Evolutionary conservation across 2,113 vertebrate species (phyloP).

Genomic region (Pangasianodon hypophthalmus): DNA sequence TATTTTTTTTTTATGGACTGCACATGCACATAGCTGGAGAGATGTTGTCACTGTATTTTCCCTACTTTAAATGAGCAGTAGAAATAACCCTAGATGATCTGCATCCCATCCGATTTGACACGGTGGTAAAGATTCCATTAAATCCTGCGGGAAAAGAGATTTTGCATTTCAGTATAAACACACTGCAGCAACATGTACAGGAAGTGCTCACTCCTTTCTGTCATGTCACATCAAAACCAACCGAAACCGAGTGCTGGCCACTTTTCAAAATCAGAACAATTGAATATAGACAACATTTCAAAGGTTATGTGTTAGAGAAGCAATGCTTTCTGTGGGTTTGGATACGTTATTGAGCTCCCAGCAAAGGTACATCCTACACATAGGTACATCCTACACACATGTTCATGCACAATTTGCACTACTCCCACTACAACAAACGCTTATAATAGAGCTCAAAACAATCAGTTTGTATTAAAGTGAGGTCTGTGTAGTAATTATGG

Average conservation of each 20-base stretch:
- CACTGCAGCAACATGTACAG: neutral
- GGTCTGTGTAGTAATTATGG: neutral
- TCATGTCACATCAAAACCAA: neutral
- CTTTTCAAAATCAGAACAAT: neutral
- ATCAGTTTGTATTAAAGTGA: neutral
- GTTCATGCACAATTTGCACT: neutral
- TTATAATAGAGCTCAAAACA: neutral
- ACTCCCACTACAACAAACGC: neutral
- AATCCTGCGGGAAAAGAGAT: neutral
- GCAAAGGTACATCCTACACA: neutral
- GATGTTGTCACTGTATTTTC: neutral
- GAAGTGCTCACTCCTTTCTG: neutral
- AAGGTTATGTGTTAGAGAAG: neutral
- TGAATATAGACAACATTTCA: neutral
- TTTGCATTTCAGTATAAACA: neutral
- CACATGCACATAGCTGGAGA: neutral
- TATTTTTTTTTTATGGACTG: slow-evolving; percentile 1
- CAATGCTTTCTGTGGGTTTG: neutral
- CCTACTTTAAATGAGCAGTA: neutral
- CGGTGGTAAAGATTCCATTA: neutral
- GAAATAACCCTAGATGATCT: neutral
- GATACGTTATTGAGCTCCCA: neutral
- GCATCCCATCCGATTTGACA: neutral
- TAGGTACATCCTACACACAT: neutral
- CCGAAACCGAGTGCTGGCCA: neutral